Evolutionary conservation across 2,888 invertebrate species (phyloP).

Genomic region (Colletes collaris): DNA sequence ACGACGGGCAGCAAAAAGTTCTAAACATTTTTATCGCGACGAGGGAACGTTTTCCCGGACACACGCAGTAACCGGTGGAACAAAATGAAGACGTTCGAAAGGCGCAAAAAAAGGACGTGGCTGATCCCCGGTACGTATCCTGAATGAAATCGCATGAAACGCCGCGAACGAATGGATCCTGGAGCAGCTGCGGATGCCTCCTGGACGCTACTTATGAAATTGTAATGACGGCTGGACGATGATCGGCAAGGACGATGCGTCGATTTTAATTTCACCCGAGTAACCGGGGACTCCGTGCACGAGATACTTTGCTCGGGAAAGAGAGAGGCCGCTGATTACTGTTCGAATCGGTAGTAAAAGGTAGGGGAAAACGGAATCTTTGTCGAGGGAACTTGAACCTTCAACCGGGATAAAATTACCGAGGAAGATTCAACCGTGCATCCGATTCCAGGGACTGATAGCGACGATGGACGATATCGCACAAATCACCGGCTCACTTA

Average conservation of each 20-base stretch:
- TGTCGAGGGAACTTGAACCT: constrained; percentile 72
- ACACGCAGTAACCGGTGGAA: constrained; percentile 16
- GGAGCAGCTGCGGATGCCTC: neutral
- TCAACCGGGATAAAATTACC: constrained; percentile 77
- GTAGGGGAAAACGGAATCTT: constrained; percentile 68
- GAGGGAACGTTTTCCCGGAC: constrained; percentile 34
- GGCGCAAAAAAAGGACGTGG: constrained; percentile 43
- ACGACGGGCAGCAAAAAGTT: constrained; percentile 50
- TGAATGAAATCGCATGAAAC: constrained; percentile 19
- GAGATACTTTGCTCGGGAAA: no score
- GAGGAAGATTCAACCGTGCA: constrained; percentile 71
- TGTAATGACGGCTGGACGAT: constrained; percentile 27
- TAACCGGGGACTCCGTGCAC: neutral
- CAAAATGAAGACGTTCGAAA: constrained; percentile 57
- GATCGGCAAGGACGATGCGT: constrained; percentile 9
- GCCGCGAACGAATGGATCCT: constrained; percentile 11
- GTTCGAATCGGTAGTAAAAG: constrained; percentile 53
- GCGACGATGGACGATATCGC: constrained; percentile 76
- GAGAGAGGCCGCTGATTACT: constrained; percentile 18
- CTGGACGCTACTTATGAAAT: constrained; percentile 34
- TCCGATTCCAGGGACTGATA: constrained; percentile 77
- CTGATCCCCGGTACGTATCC: constrained; percentile 4
- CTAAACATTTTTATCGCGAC: constrained; percentile 26
- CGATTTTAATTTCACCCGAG: constrained; percentile 38
- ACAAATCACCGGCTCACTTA: constrained; percentile 76